Evolutionary conservation across 2,113 vertebrate species (phyloP).

Genomic region (Salvelinus alpinus): DNA sequence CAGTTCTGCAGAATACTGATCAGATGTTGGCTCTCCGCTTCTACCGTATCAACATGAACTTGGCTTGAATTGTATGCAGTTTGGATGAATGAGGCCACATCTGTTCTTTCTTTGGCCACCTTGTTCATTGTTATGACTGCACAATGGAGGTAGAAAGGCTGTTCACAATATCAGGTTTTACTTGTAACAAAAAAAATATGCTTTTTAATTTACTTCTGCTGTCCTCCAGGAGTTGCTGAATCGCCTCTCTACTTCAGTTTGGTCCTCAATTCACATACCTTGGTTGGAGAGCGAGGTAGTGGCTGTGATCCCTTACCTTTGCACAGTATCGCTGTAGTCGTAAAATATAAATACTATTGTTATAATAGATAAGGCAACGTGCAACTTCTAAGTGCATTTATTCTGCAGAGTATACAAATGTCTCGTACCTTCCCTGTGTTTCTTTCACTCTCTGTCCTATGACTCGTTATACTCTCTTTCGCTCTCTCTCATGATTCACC

Average conservation of each 20-base stretch:
- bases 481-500: background rate
- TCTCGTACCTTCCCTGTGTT: background rate
- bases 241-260: too few relatives aligned
- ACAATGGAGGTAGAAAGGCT: background rate
- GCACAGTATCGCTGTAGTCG: too few relatives aligned
- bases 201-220: too few relatives aligned
- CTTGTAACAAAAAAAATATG: too few relatives aligned
- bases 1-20: constrained; percentile 54
- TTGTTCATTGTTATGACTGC: background rate
- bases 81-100: constrained; percentile 9
- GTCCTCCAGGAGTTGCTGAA: too few relatives aligned
- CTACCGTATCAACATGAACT: constrained; percentile 35
- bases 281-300: too few relatives aligned
- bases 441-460: background rate
- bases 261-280: too few relatives aligned
- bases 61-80: constrained; percentile 10
- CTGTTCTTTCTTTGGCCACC: background rate
- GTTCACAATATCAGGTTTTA: background rate
- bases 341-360: too few relatives aligned
- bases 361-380: too few relatives aligned
- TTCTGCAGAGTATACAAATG: too few relatives aligned
- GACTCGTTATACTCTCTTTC: background rate
- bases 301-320: too few relatives aligned
- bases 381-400: too few relatives aligned
- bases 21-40: constrained; percentile 32